phyloP scores from a whole-genome alignment of 2,888 invertebrate species.

The Amphipoea lucens region DNA sequence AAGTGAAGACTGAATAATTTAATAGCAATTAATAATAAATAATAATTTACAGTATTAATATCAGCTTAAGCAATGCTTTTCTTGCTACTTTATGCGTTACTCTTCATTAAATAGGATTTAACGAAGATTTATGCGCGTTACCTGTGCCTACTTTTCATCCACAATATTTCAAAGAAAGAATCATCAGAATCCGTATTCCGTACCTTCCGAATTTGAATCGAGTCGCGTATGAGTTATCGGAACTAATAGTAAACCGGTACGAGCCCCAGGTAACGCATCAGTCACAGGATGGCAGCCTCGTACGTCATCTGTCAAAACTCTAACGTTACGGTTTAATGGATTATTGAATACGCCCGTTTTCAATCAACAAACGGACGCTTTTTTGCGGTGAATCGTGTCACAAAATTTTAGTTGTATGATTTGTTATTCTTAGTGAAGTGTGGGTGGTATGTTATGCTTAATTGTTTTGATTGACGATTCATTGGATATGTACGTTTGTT shows the following conservation, averaged over 20 bases:
- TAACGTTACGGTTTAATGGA: slow-evolving; percentile 80
- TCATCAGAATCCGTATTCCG: slow-evolving; percentile 1
- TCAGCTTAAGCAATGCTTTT: not conserved
- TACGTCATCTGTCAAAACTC: slow-evolving; percentile 83
- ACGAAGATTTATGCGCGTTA: not conserved
- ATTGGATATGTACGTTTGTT: slow-evolving; percentile 42
- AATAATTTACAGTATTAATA: not conserved
- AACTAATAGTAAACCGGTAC: slow-evolving; percentile 59
- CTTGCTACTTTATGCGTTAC: not conserved
- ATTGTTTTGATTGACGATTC: slow-evolving; percentile 74
- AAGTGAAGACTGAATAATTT: not conserved
- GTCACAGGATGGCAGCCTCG: slow-evolving; percentile 73
- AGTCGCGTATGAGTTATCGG: slow-evolving; percentile 33
- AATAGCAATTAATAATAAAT: not conserved
- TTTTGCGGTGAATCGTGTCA: slow-evolving; percentile 76
- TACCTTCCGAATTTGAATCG: slow-evolving; percentile 30
- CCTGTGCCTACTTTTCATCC: not conserved
- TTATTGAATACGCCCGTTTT: slow-evolving; percentile 84
- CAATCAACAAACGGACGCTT: slow-evolving; percentile 76
- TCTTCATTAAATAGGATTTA: slow-evolving; percentile 6
- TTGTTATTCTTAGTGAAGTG: slow-evolving; percentile 64
- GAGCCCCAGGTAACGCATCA: slow-evolving; percentile 72
- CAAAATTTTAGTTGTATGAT: slow-evolving; percentile 70
- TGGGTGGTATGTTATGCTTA: slow-evolving; percentile 69
- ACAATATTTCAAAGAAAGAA: not conserved